Evolutionary conservation across 2,888 invertebrate species (phyloP).

Genomic region (Volucella bombylans): DNA sequence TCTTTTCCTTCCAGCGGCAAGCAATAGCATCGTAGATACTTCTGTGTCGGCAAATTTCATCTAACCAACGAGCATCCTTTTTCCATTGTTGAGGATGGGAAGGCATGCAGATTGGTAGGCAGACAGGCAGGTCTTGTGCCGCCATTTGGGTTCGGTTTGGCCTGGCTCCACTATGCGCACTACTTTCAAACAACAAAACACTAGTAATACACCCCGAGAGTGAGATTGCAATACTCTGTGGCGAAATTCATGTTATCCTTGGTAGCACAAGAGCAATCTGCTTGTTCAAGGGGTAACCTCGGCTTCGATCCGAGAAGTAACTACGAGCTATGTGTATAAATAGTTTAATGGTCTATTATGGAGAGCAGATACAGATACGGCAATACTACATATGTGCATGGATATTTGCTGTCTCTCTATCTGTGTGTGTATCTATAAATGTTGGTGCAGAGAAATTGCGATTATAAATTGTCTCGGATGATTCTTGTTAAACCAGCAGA

Average conservation of each 20-base stretch:
- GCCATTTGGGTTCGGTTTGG: too few relatives aligned
- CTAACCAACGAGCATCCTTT: conserved; percentile 4
- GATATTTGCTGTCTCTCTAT: neutral
- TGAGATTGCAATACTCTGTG: conserved; percentile 65
- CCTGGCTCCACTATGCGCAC: conserved; percentile 17
- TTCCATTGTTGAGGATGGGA: neutral
- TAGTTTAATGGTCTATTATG: conserved; percentile 74
- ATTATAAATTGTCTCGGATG: conserved; percentile 74
- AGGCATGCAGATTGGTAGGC: too few relatives aligned
- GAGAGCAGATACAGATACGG: conserved; percentile 39
- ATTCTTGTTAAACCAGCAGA: conserved; percentile 74
- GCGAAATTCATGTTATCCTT: conserved; percentile 62
- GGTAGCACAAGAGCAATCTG: conserved; percentile 60
- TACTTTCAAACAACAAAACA: conserved; percentile 69
- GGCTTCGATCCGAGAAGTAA: conserved; percentile 37
- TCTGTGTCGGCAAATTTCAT: conserved; percentile 46
- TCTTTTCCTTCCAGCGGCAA: conserved; percentile 1
- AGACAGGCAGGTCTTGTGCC: neutral
- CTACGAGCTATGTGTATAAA: conserved; percentile 56
- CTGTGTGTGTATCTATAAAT: conserved; percentile 31
- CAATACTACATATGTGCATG: conserved; percentile 15
- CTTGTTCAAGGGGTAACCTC: conserved; percentile 15
- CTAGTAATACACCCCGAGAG: conserved; percentile 73
- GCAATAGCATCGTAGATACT: neutral
- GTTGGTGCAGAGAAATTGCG: conserved; percentile 67